These are phyloP conservation scores for Ficedula albicollis DNA, from an alignment of 2,797 vertebrate species.

Conservation along the genomic window DNA sequence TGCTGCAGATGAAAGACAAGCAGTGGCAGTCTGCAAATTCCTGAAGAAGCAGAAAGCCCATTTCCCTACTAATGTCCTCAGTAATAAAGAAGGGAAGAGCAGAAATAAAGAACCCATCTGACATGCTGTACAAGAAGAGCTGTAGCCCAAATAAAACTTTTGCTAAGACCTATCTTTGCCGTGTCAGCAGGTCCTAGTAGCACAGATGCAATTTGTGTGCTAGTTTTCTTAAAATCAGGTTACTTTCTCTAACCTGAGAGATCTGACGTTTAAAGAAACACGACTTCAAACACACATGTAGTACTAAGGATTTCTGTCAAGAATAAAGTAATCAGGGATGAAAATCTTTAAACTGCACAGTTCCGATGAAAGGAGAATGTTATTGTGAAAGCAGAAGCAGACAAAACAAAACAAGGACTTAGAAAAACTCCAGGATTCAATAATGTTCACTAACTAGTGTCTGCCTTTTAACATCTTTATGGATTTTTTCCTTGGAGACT, in stretches of 20 bases:
- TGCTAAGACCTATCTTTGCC: not conserved
- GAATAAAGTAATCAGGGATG: not conserved
- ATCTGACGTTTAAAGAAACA: slow-evolving; percentile 24
- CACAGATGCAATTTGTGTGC: slow-evolving; percentile 19
- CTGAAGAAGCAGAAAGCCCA: not conserved
- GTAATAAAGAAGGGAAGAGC: not conserved
- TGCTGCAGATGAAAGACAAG: slow-evolving; percentile 1
- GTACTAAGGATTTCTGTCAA: not conserved
- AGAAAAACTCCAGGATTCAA: not conserved
- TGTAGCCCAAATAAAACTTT: slow-evolving; percentile 35
- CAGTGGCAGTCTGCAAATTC: not conserved
- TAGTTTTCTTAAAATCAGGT: slow-evolving; percentile 37
- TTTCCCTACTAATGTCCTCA: not conserved
- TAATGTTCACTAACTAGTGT: not conserved
- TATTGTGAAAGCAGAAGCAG: not conserved
- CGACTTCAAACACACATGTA: slow-evolving; percentile 10
- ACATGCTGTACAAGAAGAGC: not conserved
- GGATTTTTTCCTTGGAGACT: not conserved
- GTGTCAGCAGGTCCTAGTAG: slow-evolving; percentile 25
- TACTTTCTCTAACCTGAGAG: slow-evolving; percentile 29
- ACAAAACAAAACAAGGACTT: not conserved
- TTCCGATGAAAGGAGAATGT: not conserved
- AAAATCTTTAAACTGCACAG: slow-evolving; percentile 3
- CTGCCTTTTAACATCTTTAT: not conserved
- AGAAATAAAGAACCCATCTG: slow-evolving; percentile 16